phyloP scores from a whole-genome alignment of 2,888 invertebrate species.

The Metacarcinus magister region DNA sequence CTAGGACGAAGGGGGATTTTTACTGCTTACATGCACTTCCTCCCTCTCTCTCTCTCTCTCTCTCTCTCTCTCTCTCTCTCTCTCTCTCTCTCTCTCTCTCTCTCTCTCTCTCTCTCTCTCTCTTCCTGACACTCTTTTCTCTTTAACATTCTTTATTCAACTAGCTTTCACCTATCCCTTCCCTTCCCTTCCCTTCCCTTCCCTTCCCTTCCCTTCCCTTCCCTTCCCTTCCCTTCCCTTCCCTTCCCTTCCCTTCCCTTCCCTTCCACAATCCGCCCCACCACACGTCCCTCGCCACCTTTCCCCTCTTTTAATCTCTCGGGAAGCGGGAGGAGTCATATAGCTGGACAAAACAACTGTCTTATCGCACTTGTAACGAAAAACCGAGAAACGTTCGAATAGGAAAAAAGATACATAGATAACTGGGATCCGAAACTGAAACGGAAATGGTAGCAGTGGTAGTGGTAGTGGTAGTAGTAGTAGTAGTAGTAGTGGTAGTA shows the following conservation, averaged over 20 bases:
- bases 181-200: not conserved
- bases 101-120: constrained; percentile 32
- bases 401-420: not conserved
- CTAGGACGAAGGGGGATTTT: not conserved
- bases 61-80: constrained; percentile 35
- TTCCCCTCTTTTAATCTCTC: not conserved
- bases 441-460: not conserved
- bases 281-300: not conserved
- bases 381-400: not conserved
- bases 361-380: not conserved
- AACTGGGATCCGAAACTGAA: not conserved
- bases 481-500: not conserved
- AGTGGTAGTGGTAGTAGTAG: not conserved
- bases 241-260: constrained; percentile 19
- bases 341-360: not conserved
- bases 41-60: constrained; percentile 43
- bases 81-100: too few species aligned
- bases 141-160: not conserved
- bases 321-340: not conserved
- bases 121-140: not conserved
- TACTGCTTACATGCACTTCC: not conserved
- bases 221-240: too few species aligned
- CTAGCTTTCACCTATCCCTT: not conserved
- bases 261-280: not conserved
- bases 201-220: not conserved